Conservation (phyloP, 2,113 vertebrate species). For the Laticauda colubrina region DNA sequence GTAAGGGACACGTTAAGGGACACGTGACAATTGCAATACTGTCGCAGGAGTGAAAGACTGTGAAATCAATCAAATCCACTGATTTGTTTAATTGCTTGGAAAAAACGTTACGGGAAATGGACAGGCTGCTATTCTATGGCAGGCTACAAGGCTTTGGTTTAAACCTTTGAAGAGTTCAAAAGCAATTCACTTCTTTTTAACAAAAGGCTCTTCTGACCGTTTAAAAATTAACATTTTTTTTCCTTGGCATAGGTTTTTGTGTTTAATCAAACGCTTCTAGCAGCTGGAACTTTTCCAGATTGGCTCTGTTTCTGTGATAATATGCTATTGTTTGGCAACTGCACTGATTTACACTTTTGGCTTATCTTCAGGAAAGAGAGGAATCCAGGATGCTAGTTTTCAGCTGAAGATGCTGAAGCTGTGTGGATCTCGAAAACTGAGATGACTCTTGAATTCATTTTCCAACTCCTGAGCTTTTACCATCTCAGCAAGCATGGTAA, state of each 20-base stretch:
- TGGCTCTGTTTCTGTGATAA: background rate
- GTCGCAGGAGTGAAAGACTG: background rate
- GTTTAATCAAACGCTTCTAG: background rate
- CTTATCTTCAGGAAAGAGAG: background rate
- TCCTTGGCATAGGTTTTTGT: background rate
- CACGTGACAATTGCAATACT: conserved; percentile 2
- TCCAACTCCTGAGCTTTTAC: background rate
- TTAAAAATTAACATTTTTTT: background rate
- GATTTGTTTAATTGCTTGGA: conserved; percentile 3
- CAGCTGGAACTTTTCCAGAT: background rate
- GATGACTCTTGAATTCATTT: background rate
- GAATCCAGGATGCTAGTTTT: background rate
- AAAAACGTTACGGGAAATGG: background rate
- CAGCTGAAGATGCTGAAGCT: background rate
- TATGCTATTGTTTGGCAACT: background rate
- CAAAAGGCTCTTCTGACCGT: background rate
- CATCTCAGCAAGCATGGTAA: background rate
- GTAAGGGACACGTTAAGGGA: conserved; percentile 16
- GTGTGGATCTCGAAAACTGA: background rate
- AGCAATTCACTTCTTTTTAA: background rate
- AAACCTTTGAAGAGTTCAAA: background rate
- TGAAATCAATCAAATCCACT: background rate
- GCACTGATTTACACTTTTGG: background rate
- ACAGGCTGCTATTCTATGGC: background rate
- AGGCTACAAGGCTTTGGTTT: background rate